phyloP scores from a whole-genome alignment of 2,797 vertebrate genomes.

The Thaleichthys pacificus region DNA sequence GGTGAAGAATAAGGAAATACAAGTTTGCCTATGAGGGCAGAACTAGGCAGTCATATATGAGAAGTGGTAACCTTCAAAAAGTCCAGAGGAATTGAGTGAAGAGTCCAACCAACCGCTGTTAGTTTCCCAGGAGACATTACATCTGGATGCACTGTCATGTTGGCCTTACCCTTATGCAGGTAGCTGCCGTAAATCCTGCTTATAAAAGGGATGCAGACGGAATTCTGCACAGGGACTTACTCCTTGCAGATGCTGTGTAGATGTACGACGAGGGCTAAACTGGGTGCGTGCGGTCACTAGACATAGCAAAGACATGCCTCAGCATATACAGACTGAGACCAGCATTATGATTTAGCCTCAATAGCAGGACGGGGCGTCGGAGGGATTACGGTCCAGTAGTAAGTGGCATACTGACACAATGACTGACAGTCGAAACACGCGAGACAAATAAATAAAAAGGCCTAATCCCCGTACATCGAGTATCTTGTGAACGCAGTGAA shows the following conservation, averaged over 20 bases:
- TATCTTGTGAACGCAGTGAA: not conserved
- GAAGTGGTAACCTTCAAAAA: too few species aligned
- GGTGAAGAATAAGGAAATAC: constrained; percentile 2
- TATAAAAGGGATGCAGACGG: not conserved
- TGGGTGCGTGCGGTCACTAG: not conserved
- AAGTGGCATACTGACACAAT: constrained; percentile 23
- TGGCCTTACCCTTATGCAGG: too few species aligned
- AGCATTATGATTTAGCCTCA: constrained; percentile 37
- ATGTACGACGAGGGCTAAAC: not conserved
- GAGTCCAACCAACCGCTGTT: too few species aligned
- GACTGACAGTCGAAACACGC: constrained; percentile 3
- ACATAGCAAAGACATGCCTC: constrained; percentile 46
- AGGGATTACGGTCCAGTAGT: constrained; percentile 33
- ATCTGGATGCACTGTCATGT: not conserved
- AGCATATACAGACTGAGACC: constrained; percentile 33
- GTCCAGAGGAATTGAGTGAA: too few species aligned
- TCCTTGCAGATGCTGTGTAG: not conserved
- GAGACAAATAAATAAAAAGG: not conserved
- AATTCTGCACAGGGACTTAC: too few species aligned
- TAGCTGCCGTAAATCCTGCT: not conserved
- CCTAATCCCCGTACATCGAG: not conserved
- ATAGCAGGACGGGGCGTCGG: constrained; percentile 21
- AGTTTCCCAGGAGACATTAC: not conserved
- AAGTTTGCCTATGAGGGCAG: not conserved
- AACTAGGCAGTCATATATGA: not conserved